These are phyloP conservation scores for Thaumetopoea pityocampa DNA, from an alignment of 1,140 invertebrate species.

Conservation along the genomic window DNA sequence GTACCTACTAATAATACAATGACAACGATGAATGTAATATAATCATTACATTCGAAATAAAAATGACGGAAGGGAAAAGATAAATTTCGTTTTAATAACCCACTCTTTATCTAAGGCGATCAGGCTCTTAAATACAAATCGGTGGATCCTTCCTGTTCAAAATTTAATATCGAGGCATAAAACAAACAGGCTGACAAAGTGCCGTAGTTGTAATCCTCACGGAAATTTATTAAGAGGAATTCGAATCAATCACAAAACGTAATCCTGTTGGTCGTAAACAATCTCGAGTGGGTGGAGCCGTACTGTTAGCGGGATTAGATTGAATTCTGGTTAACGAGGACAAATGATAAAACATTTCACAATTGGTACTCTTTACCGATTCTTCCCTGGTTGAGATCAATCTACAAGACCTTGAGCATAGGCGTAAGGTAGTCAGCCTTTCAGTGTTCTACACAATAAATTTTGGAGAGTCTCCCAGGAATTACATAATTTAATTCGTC, in stretches of 20 bases:
- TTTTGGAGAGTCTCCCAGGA: no score
- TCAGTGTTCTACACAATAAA: no score
- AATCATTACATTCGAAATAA: conserved; percentile 7
- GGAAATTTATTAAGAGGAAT: conserved; percentile 54
- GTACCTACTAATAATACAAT: no score
- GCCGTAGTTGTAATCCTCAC: conserved; percentile 28
- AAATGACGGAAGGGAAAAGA: conserved; percentile 10
- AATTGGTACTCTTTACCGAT: no score
- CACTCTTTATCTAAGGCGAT: conserved; percentile 32
- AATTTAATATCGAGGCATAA: conserved; percentile 42
- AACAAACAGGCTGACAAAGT: conserved; percentile 42
- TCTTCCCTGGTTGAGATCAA: no score
- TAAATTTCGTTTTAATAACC: conserved; percentile 42
- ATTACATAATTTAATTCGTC: no score
- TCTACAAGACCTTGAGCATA: no score
- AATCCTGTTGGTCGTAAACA: conserved; percentile 61
- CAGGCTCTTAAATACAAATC: conserved; percentile 33
- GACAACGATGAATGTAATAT: conserved; percentile 1
- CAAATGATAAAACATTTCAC: no score
- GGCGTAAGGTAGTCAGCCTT: no score
- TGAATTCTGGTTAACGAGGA: not conserved
- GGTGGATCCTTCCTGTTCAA: conserved; percentile 31
- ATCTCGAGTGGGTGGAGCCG: conserved; percentile 26
- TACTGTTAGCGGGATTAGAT: conserved; percentile 1
- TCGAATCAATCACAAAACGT: conserved; percentile 60